Base-by-base conservation (phyloP, 2,113 vertebrate species). In the Brienomyrus brachyistius region DNA sequence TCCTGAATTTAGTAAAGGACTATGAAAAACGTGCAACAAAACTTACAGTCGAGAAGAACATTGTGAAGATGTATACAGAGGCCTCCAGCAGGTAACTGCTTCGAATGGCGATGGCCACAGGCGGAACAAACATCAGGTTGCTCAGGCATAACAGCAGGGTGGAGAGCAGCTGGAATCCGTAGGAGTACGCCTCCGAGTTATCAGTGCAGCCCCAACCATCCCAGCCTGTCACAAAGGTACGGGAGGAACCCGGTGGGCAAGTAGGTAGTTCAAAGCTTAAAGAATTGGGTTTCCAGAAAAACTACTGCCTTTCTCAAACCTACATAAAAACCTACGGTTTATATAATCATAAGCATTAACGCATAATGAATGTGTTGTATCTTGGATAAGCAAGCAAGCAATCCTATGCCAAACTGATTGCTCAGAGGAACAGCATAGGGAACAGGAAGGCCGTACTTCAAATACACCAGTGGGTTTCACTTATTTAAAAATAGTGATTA, bases 31-130 rank as follows among this genome's bases (percentile, higher is more conserved):
- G 8, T 87, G 50, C 52, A 15, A 43, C 2, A 48, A 50, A 0
- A 80, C 97, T 96, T 93, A 99, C 98, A 4, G 98, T 99, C 89
- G 98, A 99, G 94, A 99, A 99, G 95, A 99, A 99, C 98, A 99
- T 99, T 91, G 98, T 99, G 94, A 99, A 99, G 92, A 98, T 96
- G 93, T 99, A 99, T 93, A 99, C 96, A 0, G 98, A 97, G 1
- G 98, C 98, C 93, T 99, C 98, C 88, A 99, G 95, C 87, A 99
- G 96, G 86, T 98, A 99, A 90, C 97, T 96, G 92, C 98, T 98
- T 77, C 97, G 96, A 87, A 99, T 94, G 13, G 98, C 98, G 3
- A 99, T 97, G 95, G 96, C 96, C 92, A 99, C 97, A 0, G 98
- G 98, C 0, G 98, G 98, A 85, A 99, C 95, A 1, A 99, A 99